Evolutionary conservation across 2,888 invertebrate genomes (phyloP).

Genomic region (Spialia ferax): DNA sequence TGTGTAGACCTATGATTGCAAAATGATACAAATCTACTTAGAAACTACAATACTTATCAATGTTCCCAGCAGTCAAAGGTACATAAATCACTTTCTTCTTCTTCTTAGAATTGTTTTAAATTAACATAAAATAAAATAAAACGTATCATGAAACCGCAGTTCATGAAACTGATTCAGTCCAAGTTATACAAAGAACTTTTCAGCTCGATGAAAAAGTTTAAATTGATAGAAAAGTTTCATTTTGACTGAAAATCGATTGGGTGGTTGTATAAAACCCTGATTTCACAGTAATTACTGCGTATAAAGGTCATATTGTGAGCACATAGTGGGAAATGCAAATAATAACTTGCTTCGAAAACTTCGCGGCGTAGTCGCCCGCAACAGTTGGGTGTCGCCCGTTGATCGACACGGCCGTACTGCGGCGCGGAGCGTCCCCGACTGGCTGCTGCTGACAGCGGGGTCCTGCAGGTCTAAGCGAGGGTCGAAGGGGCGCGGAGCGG

Average conservation of each 20-base stretch:
- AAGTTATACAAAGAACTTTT: not conserved
- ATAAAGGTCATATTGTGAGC: conserved; percentile 7
- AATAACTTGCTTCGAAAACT: conserved; percentile 15
- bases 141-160: not conserved
- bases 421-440: conserved; percentile 26
- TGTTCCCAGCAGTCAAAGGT: not conserved
- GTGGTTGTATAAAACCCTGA: not conserved
- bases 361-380: conserved; percentile 21
- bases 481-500: conserved; percentile 21
- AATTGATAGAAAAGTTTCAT: not conserved
- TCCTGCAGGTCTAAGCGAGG: not conserved
- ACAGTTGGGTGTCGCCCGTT: conserved; percentile 5
- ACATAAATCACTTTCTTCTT: not conserved
- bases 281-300: not conserved
- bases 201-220: not conserved
- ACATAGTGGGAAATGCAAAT: not conserved
- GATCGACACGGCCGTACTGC: conserved; percentile 21
- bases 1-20: no score
- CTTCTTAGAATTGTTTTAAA: not conserved
- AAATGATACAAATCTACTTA: no score
- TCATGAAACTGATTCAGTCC: not conserved
- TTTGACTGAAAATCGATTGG: not conserved
- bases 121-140: not conserved
- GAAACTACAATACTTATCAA: conserved; percentile 1
- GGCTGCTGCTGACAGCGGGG: not conserved